phyloP scores from a whole-genome alignment of 2,888 invertebrate genomes.

The Trisateles emortualis region DNA sequence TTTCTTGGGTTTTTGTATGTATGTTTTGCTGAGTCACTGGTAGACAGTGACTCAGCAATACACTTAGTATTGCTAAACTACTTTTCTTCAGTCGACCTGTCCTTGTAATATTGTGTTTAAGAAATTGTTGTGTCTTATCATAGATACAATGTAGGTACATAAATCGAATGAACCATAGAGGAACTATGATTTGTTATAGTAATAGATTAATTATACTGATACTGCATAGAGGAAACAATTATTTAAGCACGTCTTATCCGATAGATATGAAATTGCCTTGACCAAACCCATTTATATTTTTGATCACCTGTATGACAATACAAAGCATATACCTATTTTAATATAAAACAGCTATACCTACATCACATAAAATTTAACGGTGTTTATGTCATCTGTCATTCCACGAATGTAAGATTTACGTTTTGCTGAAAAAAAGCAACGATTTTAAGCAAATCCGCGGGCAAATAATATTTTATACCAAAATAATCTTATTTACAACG shows the following conservation, averaged over 20 bases:
- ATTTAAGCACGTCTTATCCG: neutral
- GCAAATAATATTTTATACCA: conserved; percentile 2
- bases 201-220: neutral
- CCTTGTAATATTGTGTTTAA: too few species aligned
- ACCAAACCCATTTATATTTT: neutral
- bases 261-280: neutral
- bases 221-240: neutral
- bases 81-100: neutral
- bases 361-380: too few species aligned
- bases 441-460: conserved; percentile 1
- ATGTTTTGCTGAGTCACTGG: too few species aligned
- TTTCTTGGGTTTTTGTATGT: too few species aligned
- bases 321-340: too few species aligned
- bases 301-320: neutral
- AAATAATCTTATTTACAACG: conserved; percentile 23
- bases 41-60: too few species aligned
- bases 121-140: too few species aligned
- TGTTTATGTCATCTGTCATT: too few species aligned
- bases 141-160: neutral
- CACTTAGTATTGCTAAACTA: too few species aligned
- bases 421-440: neutral
- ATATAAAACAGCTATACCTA: too few species aligned
- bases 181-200: neutral
- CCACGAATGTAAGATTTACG: too few species aligned
- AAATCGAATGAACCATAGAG: neutral